Percentiles rank a stretch among this genome's conserved stretches.
These are phyloP conservation scores for Hyles euphorbiae DNA, from an alignment of 1,140 invertebrate species.

Conservation along the genomic window DNA sequence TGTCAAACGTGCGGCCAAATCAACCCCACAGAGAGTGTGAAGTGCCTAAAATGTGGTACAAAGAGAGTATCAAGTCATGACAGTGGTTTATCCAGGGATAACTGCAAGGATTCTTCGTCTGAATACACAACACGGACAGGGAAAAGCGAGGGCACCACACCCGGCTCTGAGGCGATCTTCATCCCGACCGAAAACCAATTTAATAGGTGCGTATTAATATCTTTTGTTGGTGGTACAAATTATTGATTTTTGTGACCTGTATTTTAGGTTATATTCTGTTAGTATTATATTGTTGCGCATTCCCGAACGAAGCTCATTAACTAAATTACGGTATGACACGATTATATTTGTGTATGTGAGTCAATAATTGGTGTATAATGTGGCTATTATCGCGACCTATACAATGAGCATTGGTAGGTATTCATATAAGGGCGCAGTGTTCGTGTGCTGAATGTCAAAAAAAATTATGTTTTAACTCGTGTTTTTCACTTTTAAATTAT, in stretches of 20 bases:
- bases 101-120: slow-evolving; percentile 59
- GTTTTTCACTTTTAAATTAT: neutral
- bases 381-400: slow-evolving; percentile 13
- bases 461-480: neutral
- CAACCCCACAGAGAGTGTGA: slow-evolving; percentile 87
- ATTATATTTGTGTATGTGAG: slow-evolving; percentile 41
- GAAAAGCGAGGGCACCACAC: slow-evolving; percentile 61
- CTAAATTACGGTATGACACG: slow-evolving; percentile 42
- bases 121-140: slow-evolving; percentile 57
- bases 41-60: slow-evolving; percentile 87
- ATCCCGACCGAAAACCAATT: slow-evolving; percentile 59
- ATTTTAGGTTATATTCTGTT: slow-evolving; percentile 69
- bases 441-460: neutral
- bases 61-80: slow-evolving; percentile 73
- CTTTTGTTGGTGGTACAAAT: slow-evolving; percentile 38
- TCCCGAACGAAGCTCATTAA: slow-evolving; percentile 46
- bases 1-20: slow-evolving; percentile 90
- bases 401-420: slow-evolving; percentile 30
- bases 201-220: slow-evolving; percentile 56
- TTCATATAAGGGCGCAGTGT: neutral
- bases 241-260: slow-evolving; percentile 72
- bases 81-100: slow-evolving; percentile 57
- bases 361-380: slow-evolving; percentile 52
- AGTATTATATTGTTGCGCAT: slow-evolving; percentile 52
- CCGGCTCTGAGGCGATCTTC: slow-evolving; percentile 58